A percentile compares a stretch with the other conserved stretches of the same genome.
phyloP scores from a whole-genome alignment of 1,140 invertebrate species.

The Diuraphis noxia region DNA sequence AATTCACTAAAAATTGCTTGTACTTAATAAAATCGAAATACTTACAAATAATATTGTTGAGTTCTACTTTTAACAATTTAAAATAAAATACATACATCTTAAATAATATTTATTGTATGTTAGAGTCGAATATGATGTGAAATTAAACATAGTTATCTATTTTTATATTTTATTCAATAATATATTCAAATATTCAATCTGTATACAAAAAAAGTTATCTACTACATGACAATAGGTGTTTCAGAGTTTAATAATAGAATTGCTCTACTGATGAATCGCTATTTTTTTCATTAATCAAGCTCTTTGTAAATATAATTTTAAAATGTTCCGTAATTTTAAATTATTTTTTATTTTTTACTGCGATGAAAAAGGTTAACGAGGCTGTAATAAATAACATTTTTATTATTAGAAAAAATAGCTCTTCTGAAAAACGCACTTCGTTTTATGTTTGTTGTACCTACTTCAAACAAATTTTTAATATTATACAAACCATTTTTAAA shows the following conservation, averaged over 20 bases:
- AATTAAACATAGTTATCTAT: not conserved
- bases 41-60: not conserved
- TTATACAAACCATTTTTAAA: conserved; percentile 10
- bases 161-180: too few relatives aligned
- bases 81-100: not conserved
- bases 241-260: not conserved
- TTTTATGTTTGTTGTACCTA: not conserved
- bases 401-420: not conserved
- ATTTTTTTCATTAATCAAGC: conserved; percentile 14
- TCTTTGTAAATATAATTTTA: not conserved
- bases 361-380: conserved; percentile 15
- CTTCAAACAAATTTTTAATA: conserved; percentile 12
- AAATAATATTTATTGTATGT: not conserved
- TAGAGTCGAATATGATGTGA: not conserved
- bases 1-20: not conserved
- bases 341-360: not conserved
- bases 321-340: conserved; percentile 21
- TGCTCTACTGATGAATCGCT: not conserved
- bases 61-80: not conserved
- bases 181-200: too few relatives aligned
- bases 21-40: not conserved
- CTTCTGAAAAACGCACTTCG: not conserved
- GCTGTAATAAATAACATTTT: conserved; percentile 23
- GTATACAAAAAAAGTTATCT: too few relatives aligned
- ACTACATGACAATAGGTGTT: not conserved